Evolutionary conservation across 2,113 vertebrate genomes (phyloP).

Genomic region (Crotalus viridis): DNA sequence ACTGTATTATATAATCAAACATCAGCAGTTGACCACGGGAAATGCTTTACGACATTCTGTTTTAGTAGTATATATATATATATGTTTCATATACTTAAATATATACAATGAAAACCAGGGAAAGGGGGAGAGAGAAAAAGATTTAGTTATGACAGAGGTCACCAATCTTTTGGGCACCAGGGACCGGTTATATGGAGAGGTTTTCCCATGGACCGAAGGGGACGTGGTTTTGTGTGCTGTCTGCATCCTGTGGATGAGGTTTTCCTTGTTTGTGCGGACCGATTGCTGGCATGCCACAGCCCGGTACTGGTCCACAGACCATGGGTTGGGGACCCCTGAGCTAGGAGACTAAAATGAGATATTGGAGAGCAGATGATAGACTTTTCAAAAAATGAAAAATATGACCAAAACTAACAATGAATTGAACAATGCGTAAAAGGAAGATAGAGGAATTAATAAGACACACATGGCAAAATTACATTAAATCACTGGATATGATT

Average conservation of each 20-base stretch:
- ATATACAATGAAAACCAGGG: neutral
- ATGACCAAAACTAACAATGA: neutral
- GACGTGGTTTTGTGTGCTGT: too few species aligned
- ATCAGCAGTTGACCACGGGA: neutral
- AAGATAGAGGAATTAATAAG: neutral
- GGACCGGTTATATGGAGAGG: too few species aligned
- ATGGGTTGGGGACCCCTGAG: too few species aligned
- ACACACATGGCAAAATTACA: neutral
- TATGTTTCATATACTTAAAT: neutral
- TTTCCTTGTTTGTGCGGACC: too few species aligned
- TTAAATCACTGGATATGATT: neutral
- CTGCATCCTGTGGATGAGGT: too few species aligned
- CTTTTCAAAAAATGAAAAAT: neutral
- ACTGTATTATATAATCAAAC: neutral
- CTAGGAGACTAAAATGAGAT: neutral
- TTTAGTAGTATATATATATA: neutral
- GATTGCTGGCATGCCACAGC: too few species aligned
- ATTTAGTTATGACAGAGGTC: neutral
- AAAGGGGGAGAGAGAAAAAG: neutral
- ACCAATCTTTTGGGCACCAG: too few species aligned
- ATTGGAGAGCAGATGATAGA: neutral
- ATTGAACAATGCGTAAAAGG: neutral
- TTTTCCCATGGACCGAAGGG: too few species aligned
- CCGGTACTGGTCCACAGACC: too few species aligned
- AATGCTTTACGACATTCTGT: neutral